These are phyloP conservation scores for Ictidomys tridecemlineatus DNA, from an alignment of 2,113 vertebrate genomes.

Conservation along the genomic window DNA sequence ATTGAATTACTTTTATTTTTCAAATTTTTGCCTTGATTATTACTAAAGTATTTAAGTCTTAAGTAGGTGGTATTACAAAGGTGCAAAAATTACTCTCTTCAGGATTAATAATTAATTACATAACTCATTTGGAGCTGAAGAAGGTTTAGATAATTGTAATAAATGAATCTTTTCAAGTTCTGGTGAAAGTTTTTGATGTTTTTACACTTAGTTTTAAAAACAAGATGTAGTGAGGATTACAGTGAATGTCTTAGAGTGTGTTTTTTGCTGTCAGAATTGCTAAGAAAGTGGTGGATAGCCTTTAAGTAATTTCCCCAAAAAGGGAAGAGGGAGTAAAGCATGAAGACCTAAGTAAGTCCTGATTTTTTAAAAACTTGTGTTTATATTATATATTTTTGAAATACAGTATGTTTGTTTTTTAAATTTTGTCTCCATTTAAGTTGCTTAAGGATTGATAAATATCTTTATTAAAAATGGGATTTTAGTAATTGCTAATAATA, in stretches of 20 bases:
- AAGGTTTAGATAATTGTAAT: constrained; percentile 20
- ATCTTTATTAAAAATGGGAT: not conserved
- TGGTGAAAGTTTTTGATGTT: not conserved
- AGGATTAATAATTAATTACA: not conserved
- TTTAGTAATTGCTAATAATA: not conserved
- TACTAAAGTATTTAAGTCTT: not conserved
- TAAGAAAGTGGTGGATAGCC: not conserved
- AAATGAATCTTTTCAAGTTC: not conserved
- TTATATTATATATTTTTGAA: not conserved
- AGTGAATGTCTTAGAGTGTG: not conserved
- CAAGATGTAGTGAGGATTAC: not conserved
- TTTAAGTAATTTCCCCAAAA: not conserved
- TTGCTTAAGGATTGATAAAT: not conserved
- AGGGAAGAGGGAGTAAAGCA: not conserved
- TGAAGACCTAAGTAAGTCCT: not conserved
- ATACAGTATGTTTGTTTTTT: not conserved
- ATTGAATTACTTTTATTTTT: not conserved
- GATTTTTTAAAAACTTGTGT: not conserved
- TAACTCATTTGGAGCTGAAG: not conserved
- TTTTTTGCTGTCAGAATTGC: not conserved
- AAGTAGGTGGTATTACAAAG: not conserved
- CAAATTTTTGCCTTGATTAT: constrained; percentile 47
- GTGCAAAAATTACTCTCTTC: not conserved
- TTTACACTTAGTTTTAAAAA: not conserved
- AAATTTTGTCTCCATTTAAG: constrained; percentile 25